phyloP scores from a whole-genome alignment of 2,797 vertebrate genomes.

The Etheostoma perlongum region DNA sequence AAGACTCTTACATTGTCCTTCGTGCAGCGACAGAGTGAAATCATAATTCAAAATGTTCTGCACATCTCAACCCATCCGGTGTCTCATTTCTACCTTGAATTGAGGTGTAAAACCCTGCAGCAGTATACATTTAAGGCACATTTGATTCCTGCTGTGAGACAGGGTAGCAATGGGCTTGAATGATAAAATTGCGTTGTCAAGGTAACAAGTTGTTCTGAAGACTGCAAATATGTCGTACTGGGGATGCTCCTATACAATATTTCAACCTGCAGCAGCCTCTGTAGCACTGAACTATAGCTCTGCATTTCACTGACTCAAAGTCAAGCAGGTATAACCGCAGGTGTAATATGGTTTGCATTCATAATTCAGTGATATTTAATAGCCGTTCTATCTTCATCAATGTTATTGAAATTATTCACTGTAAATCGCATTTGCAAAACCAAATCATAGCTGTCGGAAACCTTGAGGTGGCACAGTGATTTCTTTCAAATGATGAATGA shows the following conservation, averaged over 20 bases:
- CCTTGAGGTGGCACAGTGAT: slow-evolving; percentile 64
- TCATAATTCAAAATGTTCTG: slow-evolving; percentile 33
- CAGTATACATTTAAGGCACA: slow-evolving; percentile 75
- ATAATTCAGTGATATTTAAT: slow-evolving; percentile 73
- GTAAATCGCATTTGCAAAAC: slow-evolving; percentile 66
- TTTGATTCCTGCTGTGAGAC: slow-evolving; percentile 80
- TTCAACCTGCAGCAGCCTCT: slow-evolving; percentile 70
- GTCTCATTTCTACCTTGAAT: slow-evolving; percentile 57
- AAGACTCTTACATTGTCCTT: slow-evolving; percentile 12
- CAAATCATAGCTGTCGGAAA: slow-evolving; percentile 65
- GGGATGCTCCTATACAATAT: slow-evolving; percentile 76
- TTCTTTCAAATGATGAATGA: slow-evolving; percentile 77
- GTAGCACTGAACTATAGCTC: slow-evolving; percentile 47
- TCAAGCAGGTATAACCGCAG: slow-evolving; percentile 54
- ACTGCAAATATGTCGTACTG: slow-evolving; percentile 79
- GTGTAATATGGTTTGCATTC: slow-evolving; percentile 60
- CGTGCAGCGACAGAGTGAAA: slow-evolving; percentile 36
- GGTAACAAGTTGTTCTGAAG: slow-evolving; percentile 87
- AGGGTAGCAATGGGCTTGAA: slow-evolving; percentile 86
- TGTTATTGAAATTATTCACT: slow-evolving; percentile 55
- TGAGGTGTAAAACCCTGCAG: slow-evolving; percentile 68
- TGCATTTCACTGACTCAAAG: slow-evolving; percentile 49
- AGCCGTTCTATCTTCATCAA: slow-evolving; percentile 59
- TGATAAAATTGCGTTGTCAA: slow-evolving; percentile 89
- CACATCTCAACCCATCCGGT: slow-evolving; percentile 40